phyloP scores from a whole-genome alignment of 2,888 invertebrate species.

The Eubasilissa splendida region DNA sequence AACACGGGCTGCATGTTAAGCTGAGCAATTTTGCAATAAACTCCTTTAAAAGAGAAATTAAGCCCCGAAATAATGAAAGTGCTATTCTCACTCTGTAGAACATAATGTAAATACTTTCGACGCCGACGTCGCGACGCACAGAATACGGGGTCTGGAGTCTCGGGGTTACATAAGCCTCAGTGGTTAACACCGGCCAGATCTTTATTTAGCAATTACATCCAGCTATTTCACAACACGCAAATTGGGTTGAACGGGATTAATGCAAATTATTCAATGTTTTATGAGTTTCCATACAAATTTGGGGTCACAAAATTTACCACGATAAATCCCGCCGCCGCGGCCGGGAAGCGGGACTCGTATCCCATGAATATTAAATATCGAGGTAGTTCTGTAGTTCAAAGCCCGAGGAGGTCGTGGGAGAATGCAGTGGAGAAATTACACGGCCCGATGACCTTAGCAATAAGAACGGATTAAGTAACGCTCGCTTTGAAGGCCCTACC shows the following conservation, averaged over 20 bases:
- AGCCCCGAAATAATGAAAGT: no score
- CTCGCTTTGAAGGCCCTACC: slow-evolving; percentile 47
- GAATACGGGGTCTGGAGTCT: not conserved
- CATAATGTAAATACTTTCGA: not conserved
- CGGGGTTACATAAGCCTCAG: slow-evolving; percentile 13
- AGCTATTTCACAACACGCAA: slow-evolving; percentile 20
- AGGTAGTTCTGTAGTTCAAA: slow-evolving; percentile 49
- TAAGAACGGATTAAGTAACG: slow-evolving; percentile 57
- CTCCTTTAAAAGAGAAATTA: no score
- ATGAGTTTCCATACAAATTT: slow-evolving; percentile 20
- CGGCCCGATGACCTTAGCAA: slow-evolving; percentile 54
- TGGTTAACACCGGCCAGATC: slow-evolving; percentile 27
- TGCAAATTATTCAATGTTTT: slow-evolving; percentile 36
- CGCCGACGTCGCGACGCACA: not conserved
- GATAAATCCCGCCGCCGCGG: slow-evolving; percentile 24
- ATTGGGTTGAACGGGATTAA: slow-evolving; percentile 25
- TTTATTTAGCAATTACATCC: slow-evolving; percentile 26
- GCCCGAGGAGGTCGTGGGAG: slow-evolving; percentile 49
- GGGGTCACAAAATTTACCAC: slow-evolving; percentile 9
- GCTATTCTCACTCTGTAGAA: no score
- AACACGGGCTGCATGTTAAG: no score
- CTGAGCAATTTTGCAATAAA: no score
- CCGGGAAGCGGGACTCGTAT: slow-evolving; percentile 12
- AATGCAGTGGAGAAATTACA: slow-evolving; percentile 57
- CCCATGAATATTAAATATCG: slow-evolving; percentile 54